Evolutionary conservation across 2,797 vertebrate genomes (phyloP).

Genomic region (Atherinosoma microstoma): DNA sequence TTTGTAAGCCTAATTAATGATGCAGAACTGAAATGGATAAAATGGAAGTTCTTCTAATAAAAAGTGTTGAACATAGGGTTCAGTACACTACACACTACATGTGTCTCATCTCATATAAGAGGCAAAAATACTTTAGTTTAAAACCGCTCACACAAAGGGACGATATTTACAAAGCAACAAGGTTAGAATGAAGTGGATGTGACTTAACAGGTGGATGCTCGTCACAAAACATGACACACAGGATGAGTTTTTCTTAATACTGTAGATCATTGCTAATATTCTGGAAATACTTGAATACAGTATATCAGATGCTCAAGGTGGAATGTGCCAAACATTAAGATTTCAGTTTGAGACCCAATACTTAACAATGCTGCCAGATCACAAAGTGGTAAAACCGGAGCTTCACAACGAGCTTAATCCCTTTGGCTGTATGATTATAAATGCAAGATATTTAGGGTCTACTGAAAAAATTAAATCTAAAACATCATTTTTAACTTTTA

Average conservation of each 20-base stretch:
- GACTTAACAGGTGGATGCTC: not conserved
- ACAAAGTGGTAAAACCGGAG: not conserved
- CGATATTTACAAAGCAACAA: not conserved
- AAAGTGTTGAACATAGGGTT: slow-evolving; percentile 21
- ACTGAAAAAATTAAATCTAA: not conserved
- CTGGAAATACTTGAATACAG: not conserved
- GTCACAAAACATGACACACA: too few species aligned
- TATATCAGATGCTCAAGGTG: too few species aligned
- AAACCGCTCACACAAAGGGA: too few species aligned
- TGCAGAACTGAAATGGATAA: slow-evolving; percentile 68
- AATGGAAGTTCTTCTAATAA: slow-evolving; percentile 35
- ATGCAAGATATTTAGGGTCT: not conserved
- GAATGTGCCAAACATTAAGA: not conserved
- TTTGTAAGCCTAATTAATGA: slow-evolving; percentile 58
- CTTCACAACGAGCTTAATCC: not conserved
- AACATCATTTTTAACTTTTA: not conserved
- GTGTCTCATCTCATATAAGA: not conserved
- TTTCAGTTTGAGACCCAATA: not conserved
- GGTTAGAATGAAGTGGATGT: not conserved
- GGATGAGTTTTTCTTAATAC: not conserved
- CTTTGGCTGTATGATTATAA: not conserved
- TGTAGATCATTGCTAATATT: not conserved
- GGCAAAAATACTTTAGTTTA: too few species aligned
- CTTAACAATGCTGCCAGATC: not conserved
- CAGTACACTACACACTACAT: not conserved